Evolutionary conservation across 2,113 vertebrate species (phyloP).

Genomic region (Vanacampus margaritifer): DNA sequence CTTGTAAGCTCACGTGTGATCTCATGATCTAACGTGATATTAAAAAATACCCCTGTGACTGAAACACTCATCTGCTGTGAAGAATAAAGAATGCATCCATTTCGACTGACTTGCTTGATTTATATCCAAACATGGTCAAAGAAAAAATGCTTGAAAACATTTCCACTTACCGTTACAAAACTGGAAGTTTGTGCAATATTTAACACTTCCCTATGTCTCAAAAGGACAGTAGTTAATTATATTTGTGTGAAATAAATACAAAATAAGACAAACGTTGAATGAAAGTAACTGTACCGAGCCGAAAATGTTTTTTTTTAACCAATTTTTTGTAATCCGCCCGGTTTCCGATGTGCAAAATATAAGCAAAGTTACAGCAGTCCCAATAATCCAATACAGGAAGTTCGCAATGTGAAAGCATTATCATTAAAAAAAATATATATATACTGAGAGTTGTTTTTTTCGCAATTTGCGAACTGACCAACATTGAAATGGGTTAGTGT

Average conservation of each 20-base stretch:
- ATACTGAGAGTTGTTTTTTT: neutral
- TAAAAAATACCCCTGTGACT: constrained; percentile 50
- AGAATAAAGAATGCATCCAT: constrained; percentile 65
- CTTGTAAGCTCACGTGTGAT: constrained; percentile 12
- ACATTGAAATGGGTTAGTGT: fast-evolving
- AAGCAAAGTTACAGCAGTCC: neutral
- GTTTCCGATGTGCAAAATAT: neutral
- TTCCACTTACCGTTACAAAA: neutral
- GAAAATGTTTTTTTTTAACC: too few relatives aligned
- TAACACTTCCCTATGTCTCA: neutral
- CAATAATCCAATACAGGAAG: neutral
- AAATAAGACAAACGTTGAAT: neutral
- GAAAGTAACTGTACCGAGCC: too few relatives aligned
- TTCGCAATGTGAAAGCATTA: neutral
- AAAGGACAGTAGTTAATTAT: neutral
- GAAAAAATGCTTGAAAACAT: neutral
- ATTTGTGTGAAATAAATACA: neutral
- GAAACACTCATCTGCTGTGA: constrained; percentile 60
- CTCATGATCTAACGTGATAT: constrained; percentile 18
- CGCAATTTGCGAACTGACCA: too few relatives aligned
- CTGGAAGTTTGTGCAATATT: neutral
- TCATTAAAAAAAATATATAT: neutral
- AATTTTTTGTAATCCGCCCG: too few relatives aligned
- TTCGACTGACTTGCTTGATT: neutral
- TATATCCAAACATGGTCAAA: neutral